Percentiles rank a stretch among this genome's conserved stretches.
These are phyloP conservation scores for Rhinichthys klamathensis DNA, from an alignment of 2,113 vertebrate species.

Conservation along the genomic window DNA sequence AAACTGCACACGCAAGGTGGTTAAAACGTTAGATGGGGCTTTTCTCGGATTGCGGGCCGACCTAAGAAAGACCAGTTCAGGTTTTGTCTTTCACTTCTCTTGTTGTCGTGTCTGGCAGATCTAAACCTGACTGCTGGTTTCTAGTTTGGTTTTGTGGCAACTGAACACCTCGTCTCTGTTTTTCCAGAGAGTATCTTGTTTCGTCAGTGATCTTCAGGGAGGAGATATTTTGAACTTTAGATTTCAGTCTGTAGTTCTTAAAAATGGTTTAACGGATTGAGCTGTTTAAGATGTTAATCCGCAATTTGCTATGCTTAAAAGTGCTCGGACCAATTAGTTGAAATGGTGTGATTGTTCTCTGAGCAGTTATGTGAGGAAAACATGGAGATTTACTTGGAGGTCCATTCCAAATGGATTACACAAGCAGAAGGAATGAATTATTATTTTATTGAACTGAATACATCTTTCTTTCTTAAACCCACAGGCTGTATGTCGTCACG, in stretches of 20 bases:
- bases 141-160: neutral
- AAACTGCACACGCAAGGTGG: slow-evolving; percentile 72
- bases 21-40: slow-evolving; percentile 73
- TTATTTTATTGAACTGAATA: neutral
- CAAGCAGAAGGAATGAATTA: neutral
- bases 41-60: slow-evolving; percentile 64
- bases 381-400: neutral
- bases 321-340: neutral
- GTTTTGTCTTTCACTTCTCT: slow-evolving; percentile 54
- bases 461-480: slow-evolving; percentile 18
- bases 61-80: slow-evolving; percentile 66
- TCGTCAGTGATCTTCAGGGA: neutral
- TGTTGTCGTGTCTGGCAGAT: neutral
- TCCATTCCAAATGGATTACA: neutral
- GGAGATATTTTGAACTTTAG: neutral
- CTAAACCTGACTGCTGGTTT: neutral
- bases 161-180: neutral
- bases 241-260: neutral
- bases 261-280: neutral
- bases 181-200: neutral
- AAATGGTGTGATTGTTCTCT: slow-evolving; percentile 16
- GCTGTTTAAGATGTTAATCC: slow-evolving; percentile 5
- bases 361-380: neutral
- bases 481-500: slow-evolving; percentile 88
- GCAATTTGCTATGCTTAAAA: neutral